Conservation (phyloP, 2,797 vertebrate genomes). For the Salmo trutta region DNA sequence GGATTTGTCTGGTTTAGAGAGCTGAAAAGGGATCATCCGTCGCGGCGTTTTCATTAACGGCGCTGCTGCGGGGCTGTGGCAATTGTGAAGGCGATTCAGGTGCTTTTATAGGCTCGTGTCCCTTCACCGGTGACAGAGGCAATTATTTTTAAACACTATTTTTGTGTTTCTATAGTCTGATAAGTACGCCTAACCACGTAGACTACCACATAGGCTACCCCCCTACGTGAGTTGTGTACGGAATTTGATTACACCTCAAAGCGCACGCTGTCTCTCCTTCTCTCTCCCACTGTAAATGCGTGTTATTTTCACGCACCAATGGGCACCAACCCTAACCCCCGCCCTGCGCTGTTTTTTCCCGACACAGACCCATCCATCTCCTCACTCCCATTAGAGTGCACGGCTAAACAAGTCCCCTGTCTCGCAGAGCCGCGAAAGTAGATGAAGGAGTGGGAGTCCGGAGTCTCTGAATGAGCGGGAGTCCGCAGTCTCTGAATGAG, state of each 20-base stretch:
- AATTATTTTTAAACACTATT: not conserved
- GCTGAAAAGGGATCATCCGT: not conserved
- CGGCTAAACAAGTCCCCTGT: conserved; percentile 2
- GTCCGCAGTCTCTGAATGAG: too few species aligned
- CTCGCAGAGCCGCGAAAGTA: not conserved
- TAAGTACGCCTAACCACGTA: not conserved
- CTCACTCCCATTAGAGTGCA: conserved; percentile 2
- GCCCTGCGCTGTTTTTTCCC: conserved; percentile 9
- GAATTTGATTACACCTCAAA: not conserved
- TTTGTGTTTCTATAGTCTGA: not conserved
- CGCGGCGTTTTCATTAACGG: conserved; percentile 12
- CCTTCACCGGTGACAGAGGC: conserved; percentile 4
- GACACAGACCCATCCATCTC: conserved; percentile 29
- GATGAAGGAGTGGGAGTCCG: not conserved
- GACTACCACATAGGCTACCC: not conserved
- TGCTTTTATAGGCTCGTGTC: not conserved
- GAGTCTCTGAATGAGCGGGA: too few species aligned
- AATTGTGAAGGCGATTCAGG: not conserved
- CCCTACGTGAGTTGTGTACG: not conserved
- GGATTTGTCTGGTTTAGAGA: not conserved
- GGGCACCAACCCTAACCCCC: not conserved
- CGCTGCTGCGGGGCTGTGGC: not conserved
- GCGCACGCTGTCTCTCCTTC: not conserved
- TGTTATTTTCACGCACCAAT: not conserved
- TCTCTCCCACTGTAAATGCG: not conserved